Base-by-base conservation (phyloP, 2,113 vertebrate species). In the Scophthalmus maximus region DNA sequence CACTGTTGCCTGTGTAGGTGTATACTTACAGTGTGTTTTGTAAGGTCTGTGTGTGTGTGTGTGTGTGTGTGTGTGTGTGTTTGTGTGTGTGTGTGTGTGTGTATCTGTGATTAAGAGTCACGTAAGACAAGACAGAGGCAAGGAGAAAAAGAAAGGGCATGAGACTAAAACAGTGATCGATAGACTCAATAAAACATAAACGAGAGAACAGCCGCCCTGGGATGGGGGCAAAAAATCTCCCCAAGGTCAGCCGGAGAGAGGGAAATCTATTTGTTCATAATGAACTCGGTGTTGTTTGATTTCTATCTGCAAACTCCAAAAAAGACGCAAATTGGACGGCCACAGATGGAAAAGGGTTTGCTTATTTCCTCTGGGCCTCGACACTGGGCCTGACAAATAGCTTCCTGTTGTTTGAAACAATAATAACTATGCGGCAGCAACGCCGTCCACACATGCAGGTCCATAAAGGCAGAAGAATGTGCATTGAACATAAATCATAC, bases 141-240 rank as follows among this genome's bases (percentile, higher is more conserved):
- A 78, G 68, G 70, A 59, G 75, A 68, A 75, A 81, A 66, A 69
- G 51, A 87, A 72, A 87, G 73, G 82, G 79, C 81, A 80, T 17
- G 61, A 72, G 69, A 83, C 36, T 72, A 59, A 79, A 87, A 73
- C 79, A 76, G 60, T 87, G 84, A 92, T 92, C 84, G 76, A 93
- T 90, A 75, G 91, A 85, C 70, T 88, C 85, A 90, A 91, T 93
- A 87, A 92, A 89, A 82, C 62, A 67, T 86, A 85, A 91, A 90
- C 61, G 30, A 71, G 73, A 85, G 84, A 81, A 82, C 79, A 85
- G 75, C 78, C 81, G 83, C 63, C 62, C 64, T 69, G 77, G 29
- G 32, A 79, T 83, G 68, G 81, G 79, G 80, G 78, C 76, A 84
- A 8, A 59, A 91, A 79, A 89, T 78, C 73, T 82, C 85, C 80